Conservation (phyloP, 35 echinoderm and acorn worm species). For the Eucidaris tribuloides region DNA sequence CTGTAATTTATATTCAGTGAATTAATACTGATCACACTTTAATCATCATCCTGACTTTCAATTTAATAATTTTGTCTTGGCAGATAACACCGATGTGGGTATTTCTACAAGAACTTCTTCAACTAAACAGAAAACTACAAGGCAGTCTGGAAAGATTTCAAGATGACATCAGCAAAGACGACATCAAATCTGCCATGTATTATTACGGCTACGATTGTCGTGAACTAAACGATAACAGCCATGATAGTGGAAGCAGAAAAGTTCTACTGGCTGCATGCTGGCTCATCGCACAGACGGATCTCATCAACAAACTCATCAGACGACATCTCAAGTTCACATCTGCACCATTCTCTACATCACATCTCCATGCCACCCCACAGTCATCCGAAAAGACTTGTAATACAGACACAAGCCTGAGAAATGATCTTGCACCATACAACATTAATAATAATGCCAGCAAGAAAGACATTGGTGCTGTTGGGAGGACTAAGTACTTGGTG, state of each 20-base stretch:
- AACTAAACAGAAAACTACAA: neutral
- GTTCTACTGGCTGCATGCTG: constrained; percentile 36
- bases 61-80: neutral
- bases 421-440: no score
- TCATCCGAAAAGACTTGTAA: no score
- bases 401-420: no score
- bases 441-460: neutral
- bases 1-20: no score
- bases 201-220: constrained; percentile 14
- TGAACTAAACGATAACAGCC: neutral
- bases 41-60: no score
- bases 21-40: no score
- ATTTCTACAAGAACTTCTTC: neutral
- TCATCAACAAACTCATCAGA: neutral
- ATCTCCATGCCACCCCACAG: neutral
- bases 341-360: neutral
- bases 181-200: constrained; percentile 24
- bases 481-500: constrained; percentile 9
- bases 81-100: neutral
- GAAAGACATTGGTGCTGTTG: neutral
- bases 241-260: constrained; percentile 28
- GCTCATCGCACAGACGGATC: constrained; percentile 29
- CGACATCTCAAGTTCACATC: neutral
- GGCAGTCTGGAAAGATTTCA: neutral
- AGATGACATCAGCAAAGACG: neutral